phyloP scores from a whole-genome alignment of 2,797 vertebrate species.

The Hypotaenidia philippensis region DNA sequence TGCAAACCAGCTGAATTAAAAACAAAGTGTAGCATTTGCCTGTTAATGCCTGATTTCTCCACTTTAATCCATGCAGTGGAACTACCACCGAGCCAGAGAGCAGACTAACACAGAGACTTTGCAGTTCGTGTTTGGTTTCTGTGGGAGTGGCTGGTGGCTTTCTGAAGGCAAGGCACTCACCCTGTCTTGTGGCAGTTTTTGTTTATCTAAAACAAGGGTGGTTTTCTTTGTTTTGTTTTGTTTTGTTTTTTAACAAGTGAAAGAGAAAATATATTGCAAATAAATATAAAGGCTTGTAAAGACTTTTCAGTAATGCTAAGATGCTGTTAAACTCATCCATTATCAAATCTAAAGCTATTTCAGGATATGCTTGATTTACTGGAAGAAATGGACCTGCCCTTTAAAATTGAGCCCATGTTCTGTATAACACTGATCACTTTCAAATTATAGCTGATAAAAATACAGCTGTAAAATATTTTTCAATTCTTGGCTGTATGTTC shows the following conservation, averaged over 20 bases:
- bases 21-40: not conserved
- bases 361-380: not conserved
- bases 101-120: not conserved
- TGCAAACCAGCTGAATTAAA: not conserved
- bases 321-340: not conserved
- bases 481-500: not conserved
- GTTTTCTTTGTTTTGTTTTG: no score
- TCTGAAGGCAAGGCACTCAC: not conserved
- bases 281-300: not conserved
- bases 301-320: not conserved
- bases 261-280: not conserved
- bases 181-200: not conserved
- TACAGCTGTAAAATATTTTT: not conserved
- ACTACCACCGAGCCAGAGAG: not conserved
- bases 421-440: not conserved
- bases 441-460: conserved; percentile 24
- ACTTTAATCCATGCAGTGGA: not conserved
- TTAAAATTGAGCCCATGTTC: not conserved
- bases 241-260: not conserved
- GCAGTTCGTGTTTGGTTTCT: not conserved
- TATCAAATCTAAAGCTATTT: not conserved
- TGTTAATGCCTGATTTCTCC: not conserved
- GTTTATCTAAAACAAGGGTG: not conserved
- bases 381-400: not conserved
- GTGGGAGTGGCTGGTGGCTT: not conserved